Evolutionary conservation across 2,797 vertebrate genomes (phyloP), one percentile per base, ranked within the genome.

Genomic region (Sebastes cheni): DNA sequence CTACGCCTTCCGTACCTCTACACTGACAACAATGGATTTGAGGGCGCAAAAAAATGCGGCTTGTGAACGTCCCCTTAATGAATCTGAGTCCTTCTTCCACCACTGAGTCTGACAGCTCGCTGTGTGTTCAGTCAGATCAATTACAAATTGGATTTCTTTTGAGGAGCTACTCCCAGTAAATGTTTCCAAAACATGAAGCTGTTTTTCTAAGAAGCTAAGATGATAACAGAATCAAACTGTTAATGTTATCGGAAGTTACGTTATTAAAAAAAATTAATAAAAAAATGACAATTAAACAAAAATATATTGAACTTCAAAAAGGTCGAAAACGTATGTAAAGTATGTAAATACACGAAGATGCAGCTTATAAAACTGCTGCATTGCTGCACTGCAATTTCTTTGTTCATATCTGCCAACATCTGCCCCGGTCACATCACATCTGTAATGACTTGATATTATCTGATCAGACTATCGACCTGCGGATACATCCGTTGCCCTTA

Each of bases 71-170:
- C 36, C 36, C 36, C 36, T 14, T 6, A 10, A 61, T 32, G 18
- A 18, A 29, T 29, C 16, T 60, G 27, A 60, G 58, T 60, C 1
- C 29, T 29, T 60, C 16, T 20, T 20, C 10, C 18, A 60, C 23
- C 16, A 4, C 46, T 0, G 18, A 50, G 46, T 20, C 46, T 0
- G 8, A 50, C 16, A 52, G 18, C 18, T 50, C 16, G 18, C 36
- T 39, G 0, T 20, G 18, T 52, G 18, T 20, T 52, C 8, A 52
- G 18, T 52, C 0, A n/a, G 0, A 52, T n/a, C 16, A 20, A 9
- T 52, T 20, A 52, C 0, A 52, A 52, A n/a, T 20, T 52, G 46
- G 46, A 52, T 50, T 50, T 50, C 46, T 50, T 16, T 46, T 1
- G 6, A 46, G 6, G 42, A 46, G 0, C 0, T 46, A 46, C 3